These are phyloP conservation scores for Antigone vipio DNA, from an alignment of 2,113 vertebrate species.

Conservation along the genomic window DNA sequence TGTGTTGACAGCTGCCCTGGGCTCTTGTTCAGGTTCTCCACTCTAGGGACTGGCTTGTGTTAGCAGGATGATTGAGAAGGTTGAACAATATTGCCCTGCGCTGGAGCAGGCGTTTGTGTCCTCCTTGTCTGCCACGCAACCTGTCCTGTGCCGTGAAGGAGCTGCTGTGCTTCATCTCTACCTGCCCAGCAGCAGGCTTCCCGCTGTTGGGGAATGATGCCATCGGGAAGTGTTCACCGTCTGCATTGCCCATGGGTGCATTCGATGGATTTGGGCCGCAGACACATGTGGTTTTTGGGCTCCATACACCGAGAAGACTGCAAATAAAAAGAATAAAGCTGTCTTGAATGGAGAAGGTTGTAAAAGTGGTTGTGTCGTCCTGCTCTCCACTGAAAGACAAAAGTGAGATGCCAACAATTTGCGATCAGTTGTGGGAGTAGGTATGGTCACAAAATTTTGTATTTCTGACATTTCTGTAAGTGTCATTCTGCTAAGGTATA, in stretches of 20 bases:
- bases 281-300: accelerated
- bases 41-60: background rate
- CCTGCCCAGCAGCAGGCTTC: background rate
- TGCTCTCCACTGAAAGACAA: background rate
- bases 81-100: background rate
- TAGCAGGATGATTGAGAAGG: background rate
- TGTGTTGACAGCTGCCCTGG: background rate
- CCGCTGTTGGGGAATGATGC: background rate
- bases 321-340: background rate
- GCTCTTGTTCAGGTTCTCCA: accelerated
- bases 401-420: background rate
- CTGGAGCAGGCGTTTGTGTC: background rate
- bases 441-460: background rate
- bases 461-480: background rate
- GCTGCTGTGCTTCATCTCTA: background rate
- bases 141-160: accelerated
- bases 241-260: background rate
- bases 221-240: background rate
- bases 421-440: background rate
- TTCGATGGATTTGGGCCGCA: background rate
- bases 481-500: background rate
- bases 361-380: background rate
- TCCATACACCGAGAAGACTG: background rate
- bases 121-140: accelerated
- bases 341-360: background rate